Base-by-base conservation (phyloP, 2,888 invertebrate species). In the Reticulitermes lucifugus region DNA sequence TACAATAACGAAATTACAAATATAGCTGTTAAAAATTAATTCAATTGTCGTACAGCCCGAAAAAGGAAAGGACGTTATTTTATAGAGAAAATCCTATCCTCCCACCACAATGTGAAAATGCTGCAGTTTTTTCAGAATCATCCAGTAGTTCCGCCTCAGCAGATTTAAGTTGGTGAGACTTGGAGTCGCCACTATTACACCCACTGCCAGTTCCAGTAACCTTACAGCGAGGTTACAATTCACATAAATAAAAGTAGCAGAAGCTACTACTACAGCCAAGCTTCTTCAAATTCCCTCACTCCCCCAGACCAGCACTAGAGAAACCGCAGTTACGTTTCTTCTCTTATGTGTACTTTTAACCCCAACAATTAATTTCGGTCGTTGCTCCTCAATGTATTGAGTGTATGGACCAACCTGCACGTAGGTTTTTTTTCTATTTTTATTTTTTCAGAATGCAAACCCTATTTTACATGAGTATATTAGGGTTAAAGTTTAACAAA, bases 161-260 rank as follows among this genome's bases (percentile, higher is more conserved):
- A 73, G 73, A 73, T 73, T 73, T 73, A 29, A 73, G 29, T 41
- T 14, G 41, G 73, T 41, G 29, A 73, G 73, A 73, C 73, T 73
- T 73, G 73, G 41, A 73, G 73, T 35, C 73, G 70, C 70, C 70
- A 55, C 55, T 55, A 18, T 18, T 55, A 55, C 55, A 18, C n/a
- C n/a, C 25, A n/a, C 65, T 73, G 73, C 73, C 73, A 73, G 41
- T 14, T 73, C 73, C 73, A 73, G 73, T 73, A 73, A 73, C 73
- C 41, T 41, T 41, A 10, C 73, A 25, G 41, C 35, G 41, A 73
- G 41, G 73, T 73, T 73, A 73, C 73, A 41, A 3, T 73, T 41
- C 41, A 73, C 73, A 73, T 73, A 73, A 73, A 73, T 73, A 73
- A 73, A 73, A 4, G 41, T 18, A 21, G 41, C 73, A 73, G 73